Evolutionary conservation across 2,797 vertebrate species (phyloP).

Genomic region (Rhinophrynus dorsalis): DNA sequence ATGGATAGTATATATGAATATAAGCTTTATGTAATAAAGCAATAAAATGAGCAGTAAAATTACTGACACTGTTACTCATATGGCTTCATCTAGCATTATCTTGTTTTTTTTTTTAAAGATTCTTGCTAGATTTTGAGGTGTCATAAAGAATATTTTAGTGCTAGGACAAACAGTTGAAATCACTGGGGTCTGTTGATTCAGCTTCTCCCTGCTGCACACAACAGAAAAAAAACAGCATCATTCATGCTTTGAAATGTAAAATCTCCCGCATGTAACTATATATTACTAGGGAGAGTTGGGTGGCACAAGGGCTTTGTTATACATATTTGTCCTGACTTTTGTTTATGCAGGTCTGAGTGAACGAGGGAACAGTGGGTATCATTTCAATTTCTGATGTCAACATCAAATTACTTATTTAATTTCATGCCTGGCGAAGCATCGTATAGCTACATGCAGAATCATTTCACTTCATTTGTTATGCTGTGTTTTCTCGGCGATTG

Average conservation of each 20-base stretch:
- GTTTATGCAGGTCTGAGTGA: conserved; percentile 79
- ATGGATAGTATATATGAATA: too few species aligned
- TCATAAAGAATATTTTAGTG: not conserved
- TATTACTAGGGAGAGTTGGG: conserved; percentile 66
- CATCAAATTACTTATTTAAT: conserved; percentile 99
- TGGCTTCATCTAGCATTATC: too few species aligned
- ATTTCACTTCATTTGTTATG: conserved; percentile 90
- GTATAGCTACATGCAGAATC: conserved; percentile 90
- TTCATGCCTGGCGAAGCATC: conserved; percentile 96
- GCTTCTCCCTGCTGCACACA: not conserved
- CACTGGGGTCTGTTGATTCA: conserved; percentile 29
- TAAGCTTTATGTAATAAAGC: too few species aligned
- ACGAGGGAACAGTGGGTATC: conserved; percentile 89
- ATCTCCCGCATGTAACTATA: conserved; percentile 56
- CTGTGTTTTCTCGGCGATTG: conserved; percentile 85
- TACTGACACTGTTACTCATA: too few species aligned
- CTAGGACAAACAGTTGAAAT: not conserved
- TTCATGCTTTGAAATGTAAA: conserved; percentile 65
- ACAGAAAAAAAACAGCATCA: conserved; percentile 69
- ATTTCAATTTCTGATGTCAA: conserved; percentile 98
- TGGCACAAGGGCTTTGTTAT: conserved; percentile 66
- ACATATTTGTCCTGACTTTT: conserved; percentile 75
- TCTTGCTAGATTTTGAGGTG: not conserved
- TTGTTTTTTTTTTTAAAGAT: too few species aligned
- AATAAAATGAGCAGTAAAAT: too few species aligned